Evolutionary conservation across 2,888 invertebrate genomes (phyloP).

Genomic region (Diadegma fenestrale): DNA sequence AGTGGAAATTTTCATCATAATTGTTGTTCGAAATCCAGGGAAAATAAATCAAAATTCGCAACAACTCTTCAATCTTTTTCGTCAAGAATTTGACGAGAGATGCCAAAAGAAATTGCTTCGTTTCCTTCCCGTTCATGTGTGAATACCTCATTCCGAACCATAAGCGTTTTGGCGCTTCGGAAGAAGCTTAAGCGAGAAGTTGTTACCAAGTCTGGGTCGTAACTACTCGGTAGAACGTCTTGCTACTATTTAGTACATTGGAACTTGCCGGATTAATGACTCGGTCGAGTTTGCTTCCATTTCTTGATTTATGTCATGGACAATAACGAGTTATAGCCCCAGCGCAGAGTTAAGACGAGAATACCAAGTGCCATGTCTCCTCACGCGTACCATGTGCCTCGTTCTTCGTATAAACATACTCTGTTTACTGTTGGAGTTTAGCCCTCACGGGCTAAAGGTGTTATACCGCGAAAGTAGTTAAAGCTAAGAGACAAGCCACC

Average conservation of each 20-base stretch:
- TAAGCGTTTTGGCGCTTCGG: too few species aligned
- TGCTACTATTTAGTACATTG: neutral
- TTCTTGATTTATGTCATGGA: constrained; percentile 2
- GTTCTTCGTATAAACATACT: neutral
- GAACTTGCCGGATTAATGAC: constrained; percentile 1
- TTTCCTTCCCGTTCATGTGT: too few species aligned
- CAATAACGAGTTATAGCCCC: neutral
- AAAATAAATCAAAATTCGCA: neutral
- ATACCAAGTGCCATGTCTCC: neutral
- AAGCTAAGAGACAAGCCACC: constrained; percentile 2
- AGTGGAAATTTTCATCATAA: constrained; percentile 12
- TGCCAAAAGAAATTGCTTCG: too few species aligned
- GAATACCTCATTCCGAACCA: too few species aligned
- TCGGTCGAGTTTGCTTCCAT: neutral
- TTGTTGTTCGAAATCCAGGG: neutral
- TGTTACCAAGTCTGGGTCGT: neutral
- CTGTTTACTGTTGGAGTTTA: constrained; percentile 14
- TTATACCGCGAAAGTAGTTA: constrained; percentile 28
- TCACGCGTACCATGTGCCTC: neutral
- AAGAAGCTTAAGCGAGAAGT: neutral
- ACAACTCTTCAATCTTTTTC: neutral
- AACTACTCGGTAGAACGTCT: neutral
- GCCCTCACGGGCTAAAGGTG: constrained; percentile 16
- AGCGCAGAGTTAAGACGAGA: constrained; percentile 1
- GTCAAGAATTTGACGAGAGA: neutral